phyloP scores from a whole-genome alignment of 1,140 invertebrate genomes.

The Triops cancriformis region DNA sequence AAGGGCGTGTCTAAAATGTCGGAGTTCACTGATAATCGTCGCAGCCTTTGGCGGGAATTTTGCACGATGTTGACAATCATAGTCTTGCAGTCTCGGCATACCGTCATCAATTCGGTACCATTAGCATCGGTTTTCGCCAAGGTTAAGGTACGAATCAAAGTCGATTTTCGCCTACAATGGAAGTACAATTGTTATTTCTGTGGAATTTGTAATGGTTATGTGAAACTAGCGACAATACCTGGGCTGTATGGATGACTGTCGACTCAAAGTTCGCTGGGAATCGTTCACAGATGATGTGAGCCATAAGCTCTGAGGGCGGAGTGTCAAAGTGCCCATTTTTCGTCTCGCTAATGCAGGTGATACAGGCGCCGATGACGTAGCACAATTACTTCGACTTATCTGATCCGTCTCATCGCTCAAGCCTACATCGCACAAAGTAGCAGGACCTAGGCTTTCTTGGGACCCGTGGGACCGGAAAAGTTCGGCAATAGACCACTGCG shows the following conservation, averaged over 20 bases:
- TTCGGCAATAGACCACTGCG: conserved; percentile 44
- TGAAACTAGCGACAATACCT: neutral
- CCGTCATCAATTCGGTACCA: conserved; percentile 35
- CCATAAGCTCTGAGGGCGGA: neutral
- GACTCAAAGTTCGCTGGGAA: neutral
- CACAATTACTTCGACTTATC: neutral
- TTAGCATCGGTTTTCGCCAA: neutral
- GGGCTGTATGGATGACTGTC: neutral
- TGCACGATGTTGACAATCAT: conserved; percentile 52
- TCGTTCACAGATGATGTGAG: neutral
- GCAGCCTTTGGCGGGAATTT: conserved; percentile 15
- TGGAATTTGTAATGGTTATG: no score
- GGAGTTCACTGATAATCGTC: neutral
- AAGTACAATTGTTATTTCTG: no score
- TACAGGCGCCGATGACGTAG: conserved; percentile 18
- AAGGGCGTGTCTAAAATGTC: conserved; percentile 5
- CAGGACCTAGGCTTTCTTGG: conserved; percentile 29
- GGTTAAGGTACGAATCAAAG: neutral
- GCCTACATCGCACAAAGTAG: conserved; percentile 25
- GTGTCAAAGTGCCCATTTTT: neutral
- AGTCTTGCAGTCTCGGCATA: conserved; percentile 87
- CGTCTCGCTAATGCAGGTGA: conserved; percentile 20
- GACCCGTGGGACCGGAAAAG: conserved; percentile 47
- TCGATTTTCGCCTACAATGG: neutral
- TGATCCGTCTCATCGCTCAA: conserved; percentile 9